Evolutionary conservation across 2,113 vertebrate genomes (phyloP), one percentile per base, ranked within the genome.

Genomic region (Rhineura floridana): DNA sequence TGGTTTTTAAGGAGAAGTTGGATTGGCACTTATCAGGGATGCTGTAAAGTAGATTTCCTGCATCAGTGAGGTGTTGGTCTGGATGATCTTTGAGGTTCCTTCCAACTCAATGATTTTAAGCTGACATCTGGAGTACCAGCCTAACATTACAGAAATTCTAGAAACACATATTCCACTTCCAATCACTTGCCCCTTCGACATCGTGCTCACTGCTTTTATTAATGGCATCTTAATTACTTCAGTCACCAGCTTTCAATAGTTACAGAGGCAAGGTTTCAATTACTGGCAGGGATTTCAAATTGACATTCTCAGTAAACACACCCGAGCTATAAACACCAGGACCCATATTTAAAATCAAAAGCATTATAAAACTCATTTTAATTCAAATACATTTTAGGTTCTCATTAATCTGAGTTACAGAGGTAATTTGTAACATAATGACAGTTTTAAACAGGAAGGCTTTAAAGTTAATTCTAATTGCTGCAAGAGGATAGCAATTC

Each of bases 261-360:
- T 92, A 92, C 6, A 2, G 30, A 46, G 44, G 79, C 85, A 88
- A 62, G 83, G 25, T 93, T 90, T 89, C 76, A 95, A 42, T 91
- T 90, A 85, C 11, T 55, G 21, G 15, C 3, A 65, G 65, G 62
- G 73, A 30, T 91, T 76, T 50, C 0, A n/a, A n/a, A n/a, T 3
- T 70, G 72, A 63, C 62, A 89, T 92, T 80, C 83, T 91, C 90
- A n/a, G 81, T 44, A 80, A 81, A 0, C 0, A 25, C 81, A 48
- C 1, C 59, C 15, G 36, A 33, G 77, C 79, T 79, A 93, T 11
- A 86, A 48, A 85, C 83, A 82, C 6, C 36, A 72, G 90, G 3
- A 36, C 6, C 72, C 91, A n/a, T 84, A 90, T 91, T 94, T 94
- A 91, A 92, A 91, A 92, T 89, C 33, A 93, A 93, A n/a, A 91